phyloP scores from a whole-genome alignment of 2,888 invertebrate genomes.

The Trichacis sp. region DNA sequence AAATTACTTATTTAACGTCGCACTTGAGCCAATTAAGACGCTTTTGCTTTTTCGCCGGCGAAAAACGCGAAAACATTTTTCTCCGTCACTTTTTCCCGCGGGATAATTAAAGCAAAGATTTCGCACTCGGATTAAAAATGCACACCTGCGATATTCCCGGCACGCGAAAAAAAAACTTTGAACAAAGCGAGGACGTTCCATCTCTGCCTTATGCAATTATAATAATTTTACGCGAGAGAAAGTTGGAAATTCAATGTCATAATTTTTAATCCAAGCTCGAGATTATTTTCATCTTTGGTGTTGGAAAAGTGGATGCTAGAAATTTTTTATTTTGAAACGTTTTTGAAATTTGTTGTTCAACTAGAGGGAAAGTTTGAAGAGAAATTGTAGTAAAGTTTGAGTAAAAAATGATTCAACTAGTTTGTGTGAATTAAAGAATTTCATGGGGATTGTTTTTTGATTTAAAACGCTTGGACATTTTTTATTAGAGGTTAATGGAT shows the following conservation, averaged over 20 bases:
- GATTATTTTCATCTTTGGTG: too few relatives aligned
- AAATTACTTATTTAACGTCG: neutral
- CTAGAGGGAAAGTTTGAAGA: too few relatives aligned
- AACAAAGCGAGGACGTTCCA: constrained; percentile 7
- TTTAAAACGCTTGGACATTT: too few relatives aligned
- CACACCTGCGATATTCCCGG: neutral
- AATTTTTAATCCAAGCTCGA: too few relatives aligned
- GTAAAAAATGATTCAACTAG: too few relatives aligned
- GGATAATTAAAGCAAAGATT: constrained; percentile 5
- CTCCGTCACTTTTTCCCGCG: neutral
- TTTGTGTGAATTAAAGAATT: too few relatives aligned
- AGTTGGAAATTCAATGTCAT: neutral
- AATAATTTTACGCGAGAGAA: constrained; percentile 13
- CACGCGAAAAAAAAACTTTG: neutral
- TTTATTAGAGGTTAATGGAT: too few relatives aligned
- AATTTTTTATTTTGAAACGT: too few relatives aligned
- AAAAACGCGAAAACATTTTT: neutral
- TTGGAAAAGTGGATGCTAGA: too few relatives aligned
- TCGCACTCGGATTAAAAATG: neutral
- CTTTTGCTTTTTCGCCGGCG: neutral
- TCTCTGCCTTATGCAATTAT: constrained; percentile 14
- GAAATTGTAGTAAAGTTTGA: too few relatives aligned
- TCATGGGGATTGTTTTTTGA: neutral
- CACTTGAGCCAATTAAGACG: neutral
- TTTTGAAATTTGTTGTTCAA: too few relatives aligned